Evolutionary conservation across 2,888 invertebrate species (phyloP).

Genomic region (Drosophila mimetica): DNA sequence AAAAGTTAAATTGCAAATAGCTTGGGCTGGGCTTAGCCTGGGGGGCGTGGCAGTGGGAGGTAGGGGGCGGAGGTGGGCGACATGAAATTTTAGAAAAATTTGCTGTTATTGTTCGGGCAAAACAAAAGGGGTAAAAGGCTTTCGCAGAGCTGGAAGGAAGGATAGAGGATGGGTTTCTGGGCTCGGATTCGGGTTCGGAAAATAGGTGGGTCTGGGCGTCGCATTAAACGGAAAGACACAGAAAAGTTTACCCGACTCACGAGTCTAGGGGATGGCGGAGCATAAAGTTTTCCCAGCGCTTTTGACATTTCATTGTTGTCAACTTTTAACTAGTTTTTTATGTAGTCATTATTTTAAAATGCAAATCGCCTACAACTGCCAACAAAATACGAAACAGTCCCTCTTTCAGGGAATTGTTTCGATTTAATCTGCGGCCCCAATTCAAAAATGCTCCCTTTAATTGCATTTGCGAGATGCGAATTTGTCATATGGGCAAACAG

Average conservation of each 20-base stretch:
- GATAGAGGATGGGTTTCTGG: conserved; percentile 1
- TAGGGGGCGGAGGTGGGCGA: conserved; percentile 31
- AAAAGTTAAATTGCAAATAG: conserved; percentile 79
- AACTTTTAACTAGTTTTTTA: conserved; percentile 74
- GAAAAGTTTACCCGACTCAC: conserved; percentile 47
- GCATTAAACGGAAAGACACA: conserved; percentile 56
- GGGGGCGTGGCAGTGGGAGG: conserved; percentile 19
- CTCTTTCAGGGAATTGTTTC: conserved; percentile 5
- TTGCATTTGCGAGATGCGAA: conserved; percentile 30
- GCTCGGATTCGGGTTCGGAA: not conserved
- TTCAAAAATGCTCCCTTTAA: conserved; percentile 43
- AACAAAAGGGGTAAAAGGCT: conserved; percentile 56
- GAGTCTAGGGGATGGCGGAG: conserved; percentile 31
- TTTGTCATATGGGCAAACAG: conserved; percentile 27
- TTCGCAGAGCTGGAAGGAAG: conserved; percentile 14
- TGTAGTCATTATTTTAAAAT: conserved; percentile 66
- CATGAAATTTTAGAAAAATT: conserved; percentile 77
- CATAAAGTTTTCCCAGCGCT: conserved; percentile 52
- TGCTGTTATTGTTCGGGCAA: conserved; percentile 71
- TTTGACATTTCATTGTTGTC: conserved; percentile 76
- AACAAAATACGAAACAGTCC: conserved; percentile 11
- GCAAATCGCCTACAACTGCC: conserved; percentile 51
- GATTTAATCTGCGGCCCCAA: conserved; percentile 44
- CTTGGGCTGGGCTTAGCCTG: conserved; percentile 49
- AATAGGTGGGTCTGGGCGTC: conserved; percentile 33